Percentiles rank a stretch among this genome's conserved stretches.
phyloP scores from a whole-genome alignment of 2,113 vertebrate species.

The Crotalus tigris region DNA sequence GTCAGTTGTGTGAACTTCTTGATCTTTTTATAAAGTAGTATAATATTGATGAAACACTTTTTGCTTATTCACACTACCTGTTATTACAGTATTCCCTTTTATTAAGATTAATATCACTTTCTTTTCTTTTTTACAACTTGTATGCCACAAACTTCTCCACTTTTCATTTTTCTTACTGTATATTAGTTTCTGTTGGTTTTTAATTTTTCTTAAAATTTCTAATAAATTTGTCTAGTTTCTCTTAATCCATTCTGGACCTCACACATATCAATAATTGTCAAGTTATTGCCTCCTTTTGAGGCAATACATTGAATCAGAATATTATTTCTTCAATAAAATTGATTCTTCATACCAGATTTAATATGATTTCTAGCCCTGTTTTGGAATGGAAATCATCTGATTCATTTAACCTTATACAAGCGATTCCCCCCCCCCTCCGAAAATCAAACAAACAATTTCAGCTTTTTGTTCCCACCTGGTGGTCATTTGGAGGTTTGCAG shows the following conservation, averaged over 20 bases:
- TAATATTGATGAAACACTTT: too few species aligned
- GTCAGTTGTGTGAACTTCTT: too few species aligned
- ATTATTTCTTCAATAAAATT: neutral
- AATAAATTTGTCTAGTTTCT: neutral
- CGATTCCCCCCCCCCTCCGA: neutral
- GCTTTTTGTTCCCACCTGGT: neutral
- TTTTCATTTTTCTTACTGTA: neutral
- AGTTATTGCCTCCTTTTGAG: neutral
- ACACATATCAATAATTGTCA: neutral
- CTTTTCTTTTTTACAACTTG: too few species aligned
- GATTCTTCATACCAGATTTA: neutral
- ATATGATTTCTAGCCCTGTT: neutral
- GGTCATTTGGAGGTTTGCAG: neutral
- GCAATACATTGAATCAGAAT: neutral
- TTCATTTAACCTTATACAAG: neutral
- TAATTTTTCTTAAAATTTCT: neutral
- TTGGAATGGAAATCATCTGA: neutral
- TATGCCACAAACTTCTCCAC: too few species aligned
- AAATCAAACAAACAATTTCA: neutral
- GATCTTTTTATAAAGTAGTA: too few species aligned
- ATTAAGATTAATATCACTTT: too few species aligned
- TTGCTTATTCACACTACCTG: too few species aligned
- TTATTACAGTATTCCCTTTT: too few species aligned
- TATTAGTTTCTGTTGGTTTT: neutral
- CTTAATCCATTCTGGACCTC: neutral